Base-by-base conservation (phyloP, 2,797 vertebrate species). In the Amniataba percoides region DNA sequence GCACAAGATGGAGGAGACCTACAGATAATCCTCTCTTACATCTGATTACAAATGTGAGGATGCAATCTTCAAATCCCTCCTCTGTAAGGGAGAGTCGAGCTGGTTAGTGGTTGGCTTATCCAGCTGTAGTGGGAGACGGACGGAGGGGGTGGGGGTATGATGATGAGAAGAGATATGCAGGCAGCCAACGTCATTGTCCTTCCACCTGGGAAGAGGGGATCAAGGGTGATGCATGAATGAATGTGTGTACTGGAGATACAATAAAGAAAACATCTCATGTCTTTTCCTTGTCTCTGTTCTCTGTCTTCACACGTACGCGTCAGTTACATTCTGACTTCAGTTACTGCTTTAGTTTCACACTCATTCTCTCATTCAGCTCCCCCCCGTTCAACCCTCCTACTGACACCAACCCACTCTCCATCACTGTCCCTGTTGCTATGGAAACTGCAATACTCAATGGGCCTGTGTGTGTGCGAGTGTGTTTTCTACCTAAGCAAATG, bases 11-110 rank as follows among this genome's bases (percentile, higher is more conserved):
- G 92, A 92, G 83, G 83, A 88, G 82, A 90, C 77, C 69, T 68
- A 77, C 45, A 81, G 84, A 91, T 94, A 91, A 95, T 94, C 91
- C 87, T 74, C 57, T 77, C 76, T 81, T 80, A 87, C 89, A 88
- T 93, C 92, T 89, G 93, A 93, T 94, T 92, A 89, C 86, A 91
- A 92, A 87, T 84, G 85, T 84, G 81, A 91, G 87, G 67, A 92
- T 77, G 86, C 85, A 87, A 91, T 93, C 90, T 94, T 93, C 84
- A 92, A 92, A 92, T 92, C 90, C 87, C 78, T 81, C 69, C 23
- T 63, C 53, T 81, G 74, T 66, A 19, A 65, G 62, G 43, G 74
- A 57, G 74, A 63, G 67, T 23, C 2, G 43, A 61, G 81, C 67
- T 16, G 74, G 77, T 70, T 48, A 58, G 72, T 31, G 60, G 62